These are phyloP conservation scores for Fringilla coelebs DNA, from an alignment of 2,797 vertebrate species.

Conservation along the genomic window DNA sequence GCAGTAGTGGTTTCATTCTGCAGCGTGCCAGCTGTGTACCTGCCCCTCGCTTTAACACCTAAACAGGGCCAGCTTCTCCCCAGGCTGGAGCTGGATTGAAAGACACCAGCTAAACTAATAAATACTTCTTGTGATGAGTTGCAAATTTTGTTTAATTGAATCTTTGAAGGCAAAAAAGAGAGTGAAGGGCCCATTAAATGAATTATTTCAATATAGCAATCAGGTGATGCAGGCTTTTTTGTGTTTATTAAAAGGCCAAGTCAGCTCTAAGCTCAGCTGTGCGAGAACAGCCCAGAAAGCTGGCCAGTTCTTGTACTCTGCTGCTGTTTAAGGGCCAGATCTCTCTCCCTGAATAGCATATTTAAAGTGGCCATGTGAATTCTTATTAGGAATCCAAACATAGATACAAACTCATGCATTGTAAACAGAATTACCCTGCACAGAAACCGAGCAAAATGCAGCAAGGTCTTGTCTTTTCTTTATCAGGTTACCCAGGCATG, in stretches of 20 bases:
- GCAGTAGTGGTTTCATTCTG: not conserved
- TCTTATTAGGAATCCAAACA: conserved; percentile 32
- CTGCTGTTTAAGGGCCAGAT: not conserved
- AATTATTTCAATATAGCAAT: conserved; percentile 64
- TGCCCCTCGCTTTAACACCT: not conserved
- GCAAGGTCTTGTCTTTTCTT: conserved; percentile 9
- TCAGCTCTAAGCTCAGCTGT: conserved; percentile 34
- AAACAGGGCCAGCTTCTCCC: not conserved
- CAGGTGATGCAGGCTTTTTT: conserved; percentile 40
- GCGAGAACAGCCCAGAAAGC: not conserved
- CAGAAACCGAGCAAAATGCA: not conserved
- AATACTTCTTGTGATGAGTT: conserved; percentile 31
- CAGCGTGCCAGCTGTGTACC: not conserved
- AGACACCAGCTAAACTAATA: conserved; percentile 34
- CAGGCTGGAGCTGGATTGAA: conserved; percentile 24
- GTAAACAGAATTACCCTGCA: conserved; percentile 42
- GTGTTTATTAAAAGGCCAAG: conserved; percentile 31
- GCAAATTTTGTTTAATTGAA: conserved; percentile 65
- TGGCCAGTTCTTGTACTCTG: not conserved
- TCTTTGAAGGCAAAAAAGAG: conserved; percentile 46
- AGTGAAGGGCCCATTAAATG: conserved; percentile 45
- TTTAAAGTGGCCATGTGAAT: conserved; percentile 28
- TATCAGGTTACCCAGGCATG: conserved; percentile 69
- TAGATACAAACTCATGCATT: not conserved
- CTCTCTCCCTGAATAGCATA: conserved; percentile 6